A percentile compares a stretch with the other conserved stretches of the same genome.
phyloP scores from a whole-genome alignment of 2,113 vertebrate species.

The Turdus rufiventris region DNA sequence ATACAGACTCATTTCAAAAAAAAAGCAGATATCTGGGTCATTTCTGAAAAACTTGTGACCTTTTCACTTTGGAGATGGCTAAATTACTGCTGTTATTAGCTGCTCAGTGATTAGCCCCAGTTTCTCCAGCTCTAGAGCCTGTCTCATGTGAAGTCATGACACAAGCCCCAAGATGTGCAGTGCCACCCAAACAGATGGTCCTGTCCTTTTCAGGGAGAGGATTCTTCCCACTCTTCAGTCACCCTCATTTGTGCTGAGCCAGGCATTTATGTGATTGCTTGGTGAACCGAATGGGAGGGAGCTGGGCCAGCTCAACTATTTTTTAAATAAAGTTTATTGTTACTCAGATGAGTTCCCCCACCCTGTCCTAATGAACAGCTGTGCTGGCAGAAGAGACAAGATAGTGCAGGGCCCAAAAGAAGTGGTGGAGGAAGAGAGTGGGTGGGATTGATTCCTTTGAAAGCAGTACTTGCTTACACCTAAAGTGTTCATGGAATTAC shows the following conservation, averaged over 20 bases:
- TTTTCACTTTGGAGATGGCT: neutral
- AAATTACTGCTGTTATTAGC: neutral
- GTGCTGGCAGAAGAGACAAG: neutral
- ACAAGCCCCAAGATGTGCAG: neutral
- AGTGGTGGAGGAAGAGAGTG: neutral
- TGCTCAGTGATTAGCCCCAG: neutral
- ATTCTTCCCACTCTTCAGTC: neutral
- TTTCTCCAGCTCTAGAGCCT: neutral
- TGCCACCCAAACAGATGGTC: neutral
- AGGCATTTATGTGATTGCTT: neutral
- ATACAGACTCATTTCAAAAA: neutral
- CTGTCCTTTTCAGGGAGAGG: neutral
- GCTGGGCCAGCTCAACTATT: neutral
- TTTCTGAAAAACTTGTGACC: neutral
- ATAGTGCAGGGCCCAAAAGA: neutral
- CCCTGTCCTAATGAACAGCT: constrained; percentile 28
- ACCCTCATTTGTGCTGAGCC: neutral
- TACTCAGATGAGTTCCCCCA: constrained; percentile 23
- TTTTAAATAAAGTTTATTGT: neutral
- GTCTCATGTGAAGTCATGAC: neutral
- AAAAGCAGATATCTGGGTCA: neutral
- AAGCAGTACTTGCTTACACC: neutral
- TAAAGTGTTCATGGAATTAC: neutral
- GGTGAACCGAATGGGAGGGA: neutral
- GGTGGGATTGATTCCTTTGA: constrained; percentile 9